Percentiles rank a stretch among this genome's conserved stretches.
These are phyloP conservation scores for Epinephelus fuscoguttatus DNA, from an alignment of 2,113 vertebrate species.

Conservation along the genomic window DNA sequence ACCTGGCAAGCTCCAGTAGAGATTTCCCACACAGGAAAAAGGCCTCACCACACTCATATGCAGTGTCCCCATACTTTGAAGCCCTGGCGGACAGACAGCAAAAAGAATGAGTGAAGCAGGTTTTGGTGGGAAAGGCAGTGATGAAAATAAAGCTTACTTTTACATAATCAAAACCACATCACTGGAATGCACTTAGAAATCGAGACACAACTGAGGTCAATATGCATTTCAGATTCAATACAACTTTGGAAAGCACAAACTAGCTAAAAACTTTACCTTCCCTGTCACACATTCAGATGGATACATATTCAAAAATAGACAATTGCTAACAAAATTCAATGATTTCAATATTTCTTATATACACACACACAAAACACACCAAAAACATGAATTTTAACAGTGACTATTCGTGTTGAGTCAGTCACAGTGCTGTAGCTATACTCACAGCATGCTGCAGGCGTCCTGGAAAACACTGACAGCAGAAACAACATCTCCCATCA, in stretches of 20 bases:
- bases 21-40: slow-evolving; percentile 97
- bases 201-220: background rate
- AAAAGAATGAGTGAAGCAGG: background rate
- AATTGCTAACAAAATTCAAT: background rate
- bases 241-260: background rate
- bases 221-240: background rate
- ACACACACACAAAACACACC: too few relatives aligned
- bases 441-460: slow-evolving; percentile 95
- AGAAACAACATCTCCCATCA: slow-evolving; percentile 95
- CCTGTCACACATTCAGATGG: background rate
- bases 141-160: background rate
- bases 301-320: background rate
- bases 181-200: background rate
- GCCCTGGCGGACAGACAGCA: slow-evolving; percentile 81
- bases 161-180: background rate
- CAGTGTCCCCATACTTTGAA: slow-evolving; percentile 94
- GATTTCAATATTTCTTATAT: too few relatives aligned
- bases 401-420: background rate
- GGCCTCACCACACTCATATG: slow-evolving; percentile 96
- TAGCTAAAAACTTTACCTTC: background rate
- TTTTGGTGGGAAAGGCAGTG: background rate
- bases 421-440: slow-evolving; percentile 36
- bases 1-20: slow-evolving; percentile 95
- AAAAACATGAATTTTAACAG: background rate
- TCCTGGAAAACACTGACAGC: slow-evolving; percentile 97